phyloP scores from a whole-genome alignment of 1,140 invertebrate species.

The Muscidifurax raptorellus region DNA sequence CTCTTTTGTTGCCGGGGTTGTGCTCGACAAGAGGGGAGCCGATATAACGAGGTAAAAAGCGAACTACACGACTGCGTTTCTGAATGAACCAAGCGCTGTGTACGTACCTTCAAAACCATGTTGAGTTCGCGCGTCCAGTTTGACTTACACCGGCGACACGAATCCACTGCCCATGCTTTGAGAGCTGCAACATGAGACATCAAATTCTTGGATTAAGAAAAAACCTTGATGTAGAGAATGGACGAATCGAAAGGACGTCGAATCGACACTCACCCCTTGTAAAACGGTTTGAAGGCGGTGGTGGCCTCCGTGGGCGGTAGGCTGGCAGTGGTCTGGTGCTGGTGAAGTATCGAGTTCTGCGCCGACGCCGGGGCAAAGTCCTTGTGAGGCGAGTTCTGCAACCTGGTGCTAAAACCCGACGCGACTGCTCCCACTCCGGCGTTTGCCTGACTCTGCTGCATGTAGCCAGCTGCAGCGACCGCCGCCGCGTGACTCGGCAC shows the following conservation, averaged over 20 bases:
- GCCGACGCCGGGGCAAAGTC: constrained; percentile 72
- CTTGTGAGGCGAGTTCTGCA: constrained; percentile 78
- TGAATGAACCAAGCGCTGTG: not conserved
- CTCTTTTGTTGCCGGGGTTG: not conserved
- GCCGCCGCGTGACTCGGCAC: constrained; percentile 72
- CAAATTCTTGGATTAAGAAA: constrained; percentile 12
- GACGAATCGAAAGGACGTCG: not conserved
- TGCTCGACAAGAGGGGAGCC: not conserved
- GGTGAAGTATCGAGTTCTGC: constrained; percentile 72
- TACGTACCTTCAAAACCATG: constrained; percentile 60
- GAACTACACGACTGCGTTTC: not conserved
- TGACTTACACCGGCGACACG: constrained; percentile 78
- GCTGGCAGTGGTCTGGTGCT: constrained; percentile 72
- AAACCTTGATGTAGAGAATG: not conserved
- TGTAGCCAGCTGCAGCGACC: constrained; percentile 67
- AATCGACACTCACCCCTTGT: constrained; percentile 84
- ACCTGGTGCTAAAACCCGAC: constrained; percentile 74
- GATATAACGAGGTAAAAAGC: not conserved
- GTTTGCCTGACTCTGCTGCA: constrained; percentile 70
- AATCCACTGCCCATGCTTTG: constrained; percentile 79
- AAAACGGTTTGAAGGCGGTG: constrained; percentile 90
- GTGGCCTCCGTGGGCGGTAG: constrained; percentile 75
- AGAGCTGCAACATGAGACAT: constrained; percentile 74
- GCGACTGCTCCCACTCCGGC: constrained; percentile 75
- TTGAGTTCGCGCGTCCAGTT: constrained; percentile 39